Evolutionary conservation across 2,888 invertebrate species (phyloP).

Genomic region (Melieria picta): DNA sequence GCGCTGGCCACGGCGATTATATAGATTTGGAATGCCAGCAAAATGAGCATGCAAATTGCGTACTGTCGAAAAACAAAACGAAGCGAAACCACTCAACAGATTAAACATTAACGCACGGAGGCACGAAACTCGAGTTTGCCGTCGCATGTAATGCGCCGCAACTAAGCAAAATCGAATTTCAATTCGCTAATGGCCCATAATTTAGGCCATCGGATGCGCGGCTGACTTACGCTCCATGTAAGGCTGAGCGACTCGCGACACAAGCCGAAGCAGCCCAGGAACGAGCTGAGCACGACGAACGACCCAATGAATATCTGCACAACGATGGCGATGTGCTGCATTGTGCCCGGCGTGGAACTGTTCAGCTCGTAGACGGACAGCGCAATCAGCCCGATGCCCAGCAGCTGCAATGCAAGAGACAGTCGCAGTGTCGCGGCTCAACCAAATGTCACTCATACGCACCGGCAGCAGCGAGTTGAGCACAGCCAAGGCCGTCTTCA

Average conservation of each 20-base stretch:
- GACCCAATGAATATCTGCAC: slow-evolving; percentile 74
- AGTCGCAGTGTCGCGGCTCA: neutral
- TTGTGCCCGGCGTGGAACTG: slow-evolving; percentile 56
- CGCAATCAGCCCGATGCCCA: slow-evolving; percentile 56
- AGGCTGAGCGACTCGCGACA: slow-evolving; percentile 87
- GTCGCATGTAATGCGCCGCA: neutral
- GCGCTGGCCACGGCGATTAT: slow-evolving; percentile 57
- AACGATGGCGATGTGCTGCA: slow-evolving; percentile 57
- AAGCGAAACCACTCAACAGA: neutral
- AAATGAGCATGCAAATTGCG: slow-evolving; percentile 75
- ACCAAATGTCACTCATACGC: slow-evolving; percentile 50
- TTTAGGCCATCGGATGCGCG: neutral
- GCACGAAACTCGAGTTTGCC: neutral
- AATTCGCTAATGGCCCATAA: neutral
- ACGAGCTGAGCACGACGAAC: slow-evolving; percentile 82
- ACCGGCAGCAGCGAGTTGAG: slow-evolving; percentile 59
- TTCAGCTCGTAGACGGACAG: slow-evolving; percentile 58
- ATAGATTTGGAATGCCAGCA: slow-evolving; percentile 75
- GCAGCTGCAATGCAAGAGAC: slow-evolving; percentile 44
- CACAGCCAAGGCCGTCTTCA: slow-evolving; percentile 54
- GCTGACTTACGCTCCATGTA: slow-evolving; percentile 78
- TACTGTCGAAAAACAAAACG: slow-evolving; percentile 68
- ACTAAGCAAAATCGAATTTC: neutral
- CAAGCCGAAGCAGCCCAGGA: slow-evolving; percentile 91
- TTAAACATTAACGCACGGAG: slow-evolving; percentile 7